Base-by-base conservation (phyloP, 2,888 invertebrate species). In the Drosophila borborema region DNA sequence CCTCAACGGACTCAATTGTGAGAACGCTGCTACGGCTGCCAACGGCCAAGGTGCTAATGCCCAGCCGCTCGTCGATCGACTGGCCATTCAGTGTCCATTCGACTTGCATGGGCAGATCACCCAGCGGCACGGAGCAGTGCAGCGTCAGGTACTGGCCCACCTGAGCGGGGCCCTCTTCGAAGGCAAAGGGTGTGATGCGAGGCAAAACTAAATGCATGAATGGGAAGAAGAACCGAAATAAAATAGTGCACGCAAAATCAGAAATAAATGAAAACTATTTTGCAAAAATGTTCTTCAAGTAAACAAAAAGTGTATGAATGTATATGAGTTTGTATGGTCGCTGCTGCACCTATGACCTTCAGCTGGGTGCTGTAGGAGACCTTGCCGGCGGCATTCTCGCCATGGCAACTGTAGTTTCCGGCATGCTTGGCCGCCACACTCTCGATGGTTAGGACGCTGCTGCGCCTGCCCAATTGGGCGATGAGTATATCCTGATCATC, bases 111-210 rank as follows among this genome's bases (percentile, higher is more conserved):
- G 97, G 97, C 82, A 96, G 94, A 94, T 98, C 97, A 81, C 97
- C 97, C 90, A 95, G 95, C 66, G 96, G 94, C 79, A 96, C 95
- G 53, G 95, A 95, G 92, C 96, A 97, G 88, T 95, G 95, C 77
- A 96, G 94, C 72, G 95, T 93, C 36, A 92, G 79, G 81, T 92
- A 96, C 93, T 97, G 96, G 80, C 96, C 97, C 91, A 96, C 96
- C 93, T 95, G 95, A 86, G 96, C 95, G 89, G 96, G 96, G 81
- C 95, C 95, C 92, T 95, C 94, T 78, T 96, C 96, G 93, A 97
- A 97, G 92, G 95, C 95, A 94, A 97, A 97, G 90, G 97, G 96
- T 93, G 95, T 95, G 93, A 97, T 96, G 93, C 95, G 96, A 92
- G 97, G 97, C 91, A 95, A 92, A 94, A 97, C 97, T 97, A 95